Base-by-base conservation (phyloP, 2,113 vertebrate genomes). In the Nymphicus hollandicus region DNA sequence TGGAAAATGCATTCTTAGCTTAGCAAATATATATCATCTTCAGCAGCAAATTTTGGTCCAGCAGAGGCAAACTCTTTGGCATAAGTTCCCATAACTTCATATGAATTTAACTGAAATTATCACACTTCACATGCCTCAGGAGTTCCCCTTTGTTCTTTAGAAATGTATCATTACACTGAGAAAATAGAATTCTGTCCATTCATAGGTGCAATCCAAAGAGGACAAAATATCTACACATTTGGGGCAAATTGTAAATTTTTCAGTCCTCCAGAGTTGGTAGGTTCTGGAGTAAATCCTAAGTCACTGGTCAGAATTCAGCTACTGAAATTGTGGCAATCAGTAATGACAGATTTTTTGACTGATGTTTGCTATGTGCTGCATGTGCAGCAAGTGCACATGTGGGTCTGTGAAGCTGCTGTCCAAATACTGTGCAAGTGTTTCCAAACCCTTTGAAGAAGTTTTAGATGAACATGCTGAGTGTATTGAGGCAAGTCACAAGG, bases 1-100 rank as follows among this genome's bases (percentile, higher is more conserved):
- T 81, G n/a, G 88, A 94, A 95, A 93, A 91, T 93, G 27, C 65
- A 71, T 92, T 95, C 73, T 46, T 64, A 83, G 43, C 17, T 89
- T 94, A 86, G 60, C 35, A 85, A 92, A 86, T 90, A 65, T 85
- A 19, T 91, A 66, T 88, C 50, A 37, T 80, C 60, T 83, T 88
- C 73, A 74, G 52, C 49, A 80, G 61, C 27, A 86, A 71, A 81
- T 86, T 91, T 90, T 86, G 18, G 86, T 65, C 52, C 80, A 86
- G n/a, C 17, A 41, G 24, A 65, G 31, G 28, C 49, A 72, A 94
- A 47, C 29, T 33, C 41, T 73, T 79, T 73, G 68, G 49, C 68
- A 77, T 58, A 63, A 92, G 53, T 81, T 86, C 64, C 68, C 47
- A 39, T 78, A 64, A 55, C 25, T 84, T 83, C 35, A 47, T 89